These are phyloP conservation scores for Strix aluco DNA, from an alignment of 2,113 vertebrate genomes.

Conservation along the genomic window DNA sequence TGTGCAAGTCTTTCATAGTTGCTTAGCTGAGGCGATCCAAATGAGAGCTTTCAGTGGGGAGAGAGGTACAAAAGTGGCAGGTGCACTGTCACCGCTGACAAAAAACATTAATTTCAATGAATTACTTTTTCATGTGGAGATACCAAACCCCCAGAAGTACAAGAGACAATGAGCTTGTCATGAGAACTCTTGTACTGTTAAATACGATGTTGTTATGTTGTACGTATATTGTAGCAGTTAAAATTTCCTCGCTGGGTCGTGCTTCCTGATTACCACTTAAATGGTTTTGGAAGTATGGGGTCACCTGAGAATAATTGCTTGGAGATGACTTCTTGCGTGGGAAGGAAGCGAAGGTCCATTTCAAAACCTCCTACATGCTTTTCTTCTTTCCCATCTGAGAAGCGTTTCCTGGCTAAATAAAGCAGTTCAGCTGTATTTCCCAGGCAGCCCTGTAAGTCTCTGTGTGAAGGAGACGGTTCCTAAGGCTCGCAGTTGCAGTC, in stretches of 20 bases:
- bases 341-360: not conserved
- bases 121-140: not conserved
- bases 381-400: not conserved
- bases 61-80: not conserved
- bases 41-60: not conserved
- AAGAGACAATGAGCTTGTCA: not conserved
- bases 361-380: fast-evolving
- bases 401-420: fast-evolving
- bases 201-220: fast-evolving
- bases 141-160: not conserved
- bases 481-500: not conserved
- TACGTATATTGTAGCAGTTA: not conserved
- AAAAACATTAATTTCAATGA: fast-evolving
- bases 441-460: fast-evolving
- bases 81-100: not conserved
- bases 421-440: not conserved
- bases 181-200: not conserved
- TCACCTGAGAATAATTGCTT: not conserved
- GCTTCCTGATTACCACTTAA: not conserved
- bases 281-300: not conserved
- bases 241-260: not conserved
- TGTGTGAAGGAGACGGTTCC: fast-evolving
- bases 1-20: not conserved
- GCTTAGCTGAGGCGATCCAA: not conserved
- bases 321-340: not conserved